Base-by-base conservation (phyloP, 2,888 invertebrate genomes). In the Macropis europaea region DNA sequence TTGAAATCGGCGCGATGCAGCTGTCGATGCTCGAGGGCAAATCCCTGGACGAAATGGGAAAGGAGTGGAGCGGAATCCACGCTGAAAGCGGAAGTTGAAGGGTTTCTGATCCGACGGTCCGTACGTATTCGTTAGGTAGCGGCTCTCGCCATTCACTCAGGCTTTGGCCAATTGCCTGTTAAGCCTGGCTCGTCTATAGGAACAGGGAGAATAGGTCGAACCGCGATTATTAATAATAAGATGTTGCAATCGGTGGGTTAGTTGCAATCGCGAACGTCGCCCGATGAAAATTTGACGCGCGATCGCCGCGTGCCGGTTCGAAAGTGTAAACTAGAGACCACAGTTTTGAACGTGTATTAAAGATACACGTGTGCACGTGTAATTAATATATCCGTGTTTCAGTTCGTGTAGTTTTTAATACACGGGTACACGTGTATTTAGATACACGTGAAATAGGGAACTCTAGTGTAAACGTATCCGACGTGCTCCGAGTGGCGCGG, bases 151-250 rank as follows among this genome's bases (percentile, higher is more conserved):
- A 83, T 84, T 45, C 45, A 26, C 24, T 50, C 19, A 45, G 43
- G 75, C 74, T 80, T 82, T 84, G 85, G 87, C 85, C 79, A 74
- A 83, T 81, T 84, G 86, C 86, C 87, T 78, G 78, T 63, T 67
- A 73, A 73, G 59, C 64, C 63, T 73, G 74, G 22, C 48, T 52
- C 73, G 73, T 24, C 48, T 36, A 50, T 61, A 38, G 45, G 40
- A 47, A 40, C 34, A 43, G 43, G 50, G 22, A 57, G 69, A 70
- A 76, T 70, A 79, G 82, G 74, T 80, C 81, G 75, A 75, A 74
- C 78, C 76, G 79, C 74, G 83, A 87, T 87, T 87, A 87, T 87
- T 87, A 86, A 86, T 86, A 86, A 85, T 84, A 53, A 72, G 34
- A 5, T 45, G 71, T 73, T 57, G 66, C 76, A 74, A 67, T 60